Evolutionary conservation across 53 echinoderm and acorn worm genomes (phyloP).

Genomic region (Paelopatides confundens): DNA sequence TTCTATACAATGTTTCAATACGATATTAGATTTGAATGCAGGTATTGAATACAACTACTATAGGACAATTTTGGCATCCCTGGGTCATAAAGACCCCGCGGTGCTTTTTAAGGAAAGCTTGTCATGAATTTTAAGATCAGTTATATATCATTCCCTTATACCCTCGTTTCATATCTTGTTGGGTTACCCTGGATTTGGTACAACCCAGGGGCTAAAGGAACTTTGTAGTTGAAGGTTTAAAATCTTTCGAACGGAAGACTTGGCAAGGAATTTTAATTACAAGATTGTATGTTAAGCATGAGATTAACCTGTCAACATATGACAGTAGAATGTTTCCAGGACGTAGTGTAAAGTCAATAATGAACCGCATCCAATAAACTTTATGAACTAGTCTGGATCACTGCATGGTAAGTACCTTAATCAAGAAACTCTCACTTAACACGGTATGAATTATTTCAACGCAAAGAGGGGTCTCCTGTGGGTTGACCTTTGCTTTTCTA

Average conservation of each 20-base stretch:
- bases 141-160: background rate
- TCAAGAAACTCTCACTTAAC: too few relatives aligned
- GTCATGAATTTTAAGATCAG: background rate
- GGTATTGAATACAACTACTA: background rate
- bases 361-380: too few relatives aligned
- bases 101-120: background rate
- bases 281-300: background rate
- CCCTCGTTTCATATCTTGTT: background rate
- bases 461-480: too few relatives aligned
- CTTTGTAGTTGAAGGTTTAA: background rate
- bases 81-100: background rate
- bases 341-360: too few relatives aligned
- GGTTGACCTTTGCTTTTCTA: background rate
- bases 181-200: background rate
- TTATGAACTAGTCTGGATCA: too few relatives aligned
- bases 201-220: background rate
- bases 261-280: constrained; percentile 34
- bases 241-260: background rate
- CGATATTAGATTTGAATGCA: background rate
- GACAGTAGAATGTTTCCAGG: constrained; percentile 4
- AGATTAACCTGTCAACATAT: constrained; percentile 21
- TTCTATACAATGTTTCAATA: background rate
- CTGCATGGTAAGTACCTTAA: too few relatives aligned
- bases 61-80: background rate
- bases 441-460: too few relatives aligned